These are phyloP conservation scores for Oasisia sp. DNA, from an alignment of 2,888 invertebrate genomes.

Conservation along the genomic window DNA sequence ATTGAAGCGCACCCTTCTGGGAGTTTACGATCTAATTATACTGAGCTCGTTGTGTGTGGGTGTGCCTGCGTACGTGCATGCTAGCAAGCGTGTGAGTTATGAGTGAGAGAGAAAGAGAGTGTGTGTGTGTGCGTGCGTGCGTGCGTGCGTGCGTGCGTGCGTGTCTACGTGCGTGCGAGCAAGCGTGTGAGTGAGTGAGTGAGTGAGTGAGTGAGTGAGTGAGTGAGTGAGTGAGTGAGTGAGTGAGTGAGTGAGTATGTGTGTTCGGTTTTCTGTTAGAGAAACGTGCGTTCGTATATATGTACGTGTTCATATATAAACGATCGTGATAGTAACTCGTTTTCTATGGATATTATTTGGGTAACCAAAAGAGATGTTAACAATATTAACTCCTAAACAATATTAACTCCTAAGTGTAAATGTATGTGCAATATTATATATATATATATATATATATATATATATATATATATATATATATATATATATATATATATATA, in stretches of 20 bases:
- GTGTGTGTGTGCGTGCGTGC: slow-evolving; percentile 29
- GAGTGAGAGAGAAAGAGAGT: slow-evolving; percentile 3
- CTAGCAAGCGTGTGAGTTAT: background rate
- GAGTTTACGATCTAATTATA: too few species aligned
- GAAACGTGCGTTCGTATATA: slow-evolving; percentile 29
- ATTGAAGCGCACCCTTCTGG: too few species aligned
- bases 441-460: slow-evolving; percentile 28
- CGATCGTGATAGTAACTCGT: slow-evolving; percentile 14
- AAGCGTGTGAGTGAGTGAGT: too few species aligned
- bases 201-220: background rate
- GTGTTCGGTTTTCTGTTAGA: background rate
- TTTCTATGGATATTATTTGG: background rate
- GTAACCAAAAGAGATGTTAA: background rate
- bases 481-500: too few species aligned
- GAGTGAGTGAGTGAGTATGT: slow-evolving; percentile 27
- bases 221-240: background rate
- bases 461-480: slow-evolving; percentile 21
- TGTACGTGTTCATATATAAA: slow-evolving; percentile 34
- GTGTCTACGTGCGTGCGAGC: too few species aligned
- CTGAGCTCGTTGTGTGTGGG: background rate
- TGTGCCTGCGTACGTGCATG: slow-evolving; percentile 13
- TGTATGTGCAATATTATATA: slow-evolving; percentile 28
- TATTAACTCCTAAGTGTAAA: slow-evolving; percentile 27
- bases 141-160: background rate
- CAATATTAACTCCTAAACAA: slow-evolving; percentile 21